These are phyloP conservation scores for Tenodera sinensis DNA, from an alignment of 2,888 invertebrate genomes.

Conservation along the genomic window DNA sequence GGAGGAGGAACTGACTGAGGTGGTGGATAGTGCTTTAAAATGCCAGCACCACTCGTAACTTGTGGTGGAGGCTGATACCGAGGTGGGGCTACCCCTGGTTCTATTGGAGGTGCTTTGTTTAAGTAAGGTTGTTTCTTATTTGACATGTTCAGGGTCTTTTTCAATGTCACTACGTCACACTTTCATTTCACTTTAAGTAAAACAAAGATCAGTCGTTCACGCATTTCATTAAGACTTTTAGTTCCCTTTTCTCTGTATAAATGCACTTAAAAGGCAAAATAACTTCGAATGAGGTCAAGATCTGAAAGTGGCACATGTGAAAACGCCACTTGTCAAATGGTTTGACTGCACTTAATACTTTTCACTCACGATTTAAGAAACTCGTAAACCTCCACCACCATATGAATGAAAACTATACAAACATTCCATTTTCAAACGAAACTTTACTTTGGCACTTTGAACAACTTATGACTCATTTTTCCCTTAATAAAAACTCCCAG, in stretches of 20 bases:
- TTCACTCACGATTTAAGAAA: background rate
- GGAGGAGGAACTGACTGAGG: constrained; percentile 13
- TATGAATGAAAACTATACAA: background rate
- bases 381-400: background rate
- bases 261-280: background rate
- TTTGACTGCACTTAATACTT: background rate
- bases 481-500: background rate
- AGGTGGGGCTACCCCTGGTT: constrained; percentile 57
- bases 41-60: constrained; percentile 59
- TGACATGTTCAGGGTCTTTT: constrained; percentile 41
- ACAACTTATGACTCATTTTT: background rate
- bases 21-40: constrained; percentile 52
- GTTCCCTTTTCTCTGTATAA: background rate
- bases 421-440: background rate
- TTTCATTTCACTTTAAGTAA: background rate
- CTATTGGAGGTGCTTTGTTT: constrained; percentile 35
- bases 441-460: background rate
- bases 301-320: background rate
- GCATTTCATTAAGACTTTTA: background rate
- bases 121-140: constrained; percentile 43
- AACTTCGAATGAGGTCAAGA: background rate
- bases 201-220: background rate
- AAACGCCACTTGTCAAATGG: background rate
- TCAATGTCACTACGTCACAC: background rate
- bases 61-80: constrained; percentile 75